phyloP scores from a whole-genome alignment of 1,140 invertebrate genomes.

The Halesus radiatus region DNA sequence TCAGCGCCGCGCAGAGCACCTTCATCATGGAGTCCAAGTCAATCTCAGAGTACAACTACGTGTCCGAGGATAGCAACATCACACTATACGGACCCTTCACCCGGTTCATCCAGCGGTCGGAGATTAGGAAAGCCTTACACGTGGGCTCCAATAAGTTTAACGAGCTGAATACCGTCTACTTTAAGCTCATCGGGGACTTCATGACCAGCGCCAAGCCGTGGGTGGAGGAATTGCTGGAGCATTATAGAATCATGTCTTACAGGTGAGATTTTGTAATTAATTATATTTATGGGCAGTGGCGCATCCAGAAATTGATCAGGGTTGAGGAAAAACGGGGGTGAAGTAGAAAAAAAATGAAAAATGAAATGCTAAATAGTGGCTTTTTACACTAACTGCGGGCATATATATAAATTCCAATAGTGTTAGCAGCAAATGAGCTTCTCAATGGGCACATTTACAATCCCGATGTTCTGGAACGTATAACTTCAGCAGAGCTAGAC shows the following conservation, averaged over 20 bases:
- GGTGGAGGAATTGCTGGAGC: conserved; percentile 75
- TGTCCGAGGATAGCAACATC: conserved; percentile 70
- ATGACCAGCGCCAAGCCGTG: conserved; percentile 83
- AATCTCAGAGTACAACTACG: conserved; percentile 77
- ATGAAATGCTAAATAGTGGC: too few relatives aligned
- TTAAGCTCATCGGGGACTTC: conserved; percentile 79
- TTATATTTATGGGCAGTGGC: too few relatives aligned
- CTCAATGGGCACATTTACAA: too few relatives aligned
- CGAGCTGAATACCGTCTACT: conserved; percentile 72
- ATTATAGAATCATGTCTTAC: conserved; percentile 76
- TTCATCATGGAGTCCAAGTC: conserved; percentile 74
- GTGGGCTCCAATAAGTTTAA: conserved; percentile 73
- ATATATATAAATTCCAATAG: too few relatives aligned
- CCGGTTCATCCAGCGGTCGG: conserved; percentile 73
- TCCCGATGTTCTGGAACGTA: too few relatives aligned
- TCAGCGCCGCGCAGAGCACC: conserved; percentile 61
- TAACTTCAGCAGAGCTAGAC: too few relatives aligned
- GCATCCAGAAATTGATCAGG: too few relatives aligned
- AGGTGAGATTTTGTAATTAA: conserved; percentile 61
- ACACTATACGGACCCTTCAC: conserved; percentile 65
- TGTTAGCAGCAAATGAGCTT: too few relatives aligned
- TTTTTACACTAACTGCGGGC: too few relatives aligned
- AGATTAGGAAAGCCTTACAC: conserved; percentile 73
- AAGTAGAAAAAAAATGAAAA: too few relatives aligned
- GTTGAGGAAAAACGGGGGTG: too few relatives aligned